A percentile compares a stretch with the other conserved stretches of the same genome.
Evolutionary conservation across 2,888 invertebrate species (phyloP).

Genomic region (Drosophila planitibia): DNA sequence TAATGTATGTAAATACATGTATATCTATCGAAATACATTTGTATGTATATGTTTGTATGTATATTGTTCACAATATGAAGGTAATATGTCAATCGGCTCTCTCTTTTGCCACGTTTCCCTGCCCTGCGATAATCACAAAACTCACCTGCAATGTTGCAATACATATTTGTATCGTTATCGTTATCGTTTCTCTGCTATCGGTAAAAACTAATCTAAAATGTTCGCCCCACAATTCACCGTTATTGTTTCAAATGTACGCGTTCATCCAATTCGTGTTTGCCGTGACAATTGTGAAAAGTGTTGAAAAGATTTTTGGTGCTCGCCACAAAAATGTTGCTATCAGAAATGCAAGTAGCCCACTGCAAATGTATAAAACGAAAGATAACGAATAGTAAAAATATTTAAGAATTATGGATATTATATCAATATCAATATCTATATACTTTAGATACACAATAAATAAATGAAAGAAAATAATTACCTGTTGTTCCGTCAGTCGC

Average conservation of each 20-base stretch:
- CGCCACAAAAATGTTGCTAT: slow-evolving; percentile 9
- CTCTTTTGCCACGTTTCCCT: slow-evolving; percentile 28
- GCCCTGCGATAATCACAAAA: slow-evolving; percentile 50
- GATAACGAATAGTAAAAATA: not conserved
- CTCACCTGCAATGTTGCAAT: slow-evolving; percentile 56
- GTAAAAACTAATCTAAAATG: slow-evolving; percentile 2
- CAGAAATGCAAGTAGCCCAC: slow-evolving; percentile 59
- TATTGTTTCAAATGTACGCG: slow-evolving; percentile 21
- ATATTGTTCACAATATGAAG: slow-evolving; percentile 42
- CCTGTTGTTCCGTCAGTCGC: not conserved
- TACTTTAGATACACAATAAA: not conserved
- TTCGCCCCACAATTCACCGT: slow-evolving; percentile 4
- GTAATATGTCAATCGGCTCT: slow-evolving; percentile 49
- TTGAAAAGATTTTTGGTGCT: not conserved
- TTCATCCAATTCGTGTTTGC: not conserved
- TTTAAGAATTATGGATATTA: not conserved
- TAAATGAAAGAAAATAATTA: not conserved
- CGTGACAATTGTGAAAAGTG: slow-evolving; percentile 11
- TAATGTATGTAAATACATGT: slow-evolving; percentile 57
- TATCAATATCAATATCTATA: not conserved
- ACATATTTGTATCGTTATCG: slow-evolving; percentile 24
- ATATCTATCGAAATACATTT: slow-evolving; percentile 26
- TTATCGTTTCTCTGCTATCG: slow-evolving; percentile 26
- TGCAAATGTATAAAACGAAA: slow-evolving; percentile 14
- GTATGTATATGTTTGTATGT: slow-evolving; percentile 30